Percentiles rank a stretch among this genome's conserved stretches.
These are phyloP conservation scores for Meriones psammophilus DNA, from an alignment of 2,797 vertebrate genomes.

Conservation along the genomic window DNA sequence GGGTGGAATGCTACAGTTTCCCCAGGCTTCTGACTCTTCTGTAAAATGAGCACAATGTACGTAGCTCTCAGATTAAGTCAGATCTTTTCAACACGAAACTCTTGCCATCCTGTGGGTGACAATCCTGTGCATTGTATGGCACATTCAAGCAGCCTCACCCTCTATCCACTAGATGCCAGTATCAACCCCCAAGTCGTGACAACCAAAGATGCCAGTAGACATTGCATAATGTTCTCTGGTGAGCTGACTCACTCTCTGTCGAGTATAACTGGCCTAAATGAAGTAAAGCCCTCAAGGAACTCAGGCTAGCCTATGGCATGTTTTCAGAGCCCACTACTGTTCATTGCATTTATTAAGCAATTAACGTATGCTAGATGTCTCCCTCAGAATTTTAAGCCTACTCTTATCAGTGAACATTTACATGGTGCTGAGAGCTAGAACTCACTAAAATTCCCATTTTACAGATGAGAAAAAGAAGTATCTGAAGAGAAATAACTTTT, in stretches of 20 bases:
- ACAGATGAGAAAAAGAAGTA: slow-evolving; percentile 33
- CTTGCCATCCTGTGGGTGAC: background rate
- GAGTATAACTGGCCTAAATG: background rate
- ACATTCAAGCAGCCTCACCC: background rate
- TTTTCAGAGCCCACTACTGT: background rate
- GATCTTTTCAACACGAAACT: background rate
- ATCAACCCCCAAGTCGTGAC: background rate
- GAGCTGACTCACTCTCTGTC: background rate
- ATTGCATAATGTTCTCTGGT: background rate
- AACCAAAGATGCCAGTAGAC: background rate
- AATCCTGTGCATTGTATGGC: background rate
- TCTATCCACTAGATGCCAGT: slow-evolving; percentile 27
- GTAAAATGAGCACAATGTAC: background rate
- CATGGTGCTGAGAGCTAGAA: background rate
- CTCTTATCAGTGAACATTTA: background rate
- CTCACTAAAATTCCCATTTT: slow-evolving; percentile 12
- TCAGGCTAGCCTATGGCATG: background rate
- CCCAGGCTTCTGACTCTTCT: background rate
- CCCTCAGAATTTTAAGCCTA: background rate
- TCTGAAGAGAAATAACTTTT: background rate
- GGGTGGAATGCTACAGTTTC: background rate
- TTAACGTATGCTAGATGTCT: background rate
- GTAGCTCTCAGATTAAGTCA: background rate
- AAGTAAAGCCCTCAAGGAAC: background rate
- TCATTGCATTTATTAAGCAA: background rate